Evolutionary conservation across 2,113 vertebrate species (phyloP), one percentile per base, ranked within the genome.

Genomic region (Saccopteryx leptura): DNA sequence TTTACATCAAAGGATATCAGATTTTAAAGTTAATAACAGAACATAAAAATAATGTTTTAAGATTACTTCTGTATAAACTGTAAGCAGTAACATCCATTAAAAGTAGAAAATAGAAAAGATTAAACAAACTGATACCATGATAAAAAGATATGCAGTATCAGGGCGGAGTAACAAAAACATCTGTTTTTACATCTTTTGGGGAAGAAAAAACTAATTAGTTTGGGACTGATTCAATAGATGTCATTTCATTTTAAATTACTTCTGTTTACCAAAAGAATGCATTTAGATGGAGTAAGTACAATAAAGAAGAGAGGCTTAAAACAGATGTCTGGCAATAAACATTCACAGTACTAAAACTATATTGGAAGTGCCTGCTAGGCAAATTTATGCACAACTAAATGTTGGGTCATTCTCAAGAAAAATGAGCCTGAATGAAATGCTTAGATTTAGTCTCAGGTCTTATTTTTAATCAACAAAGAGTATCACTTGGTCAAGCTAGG

Each of bases 201-300:
- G 72, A 78, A 15, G 39, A 85, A 91, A 75, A 80, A 94, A n/a
- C 31, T 5, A 96, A 88, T 95, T 97, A 96, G 86, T 79, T 82
- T 92, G 96, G 93, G 28, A 14, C 19, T 96, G 78, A 97, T 97
- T 97, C 93, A 97, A 87, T 52, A 50, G 96, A 98, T 96, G 96
- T 97, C 93, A 91, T 98, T 92, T 97, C 88, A 91, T 98, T 92
- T 97, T 97, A 97, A 97, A 98, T 98, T 96, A 97, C 66, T 93
- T 92, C 95, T 93, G 60, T 86, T 94, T 86, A 81, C 94, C 8
- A 75, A 97, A 96, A 69, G 97, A 96, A 98, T 96, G 81, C 76
- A 97, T 91, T 98, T 97, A 98, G 94, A 97, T 96, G 52, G 92
- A 94, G 89, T 96, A 97, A 98, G 72, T 46, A 75, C 66, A 96